Conservation (phyloP, 2,113 vertebrate genomes). For the Rana temporaria region DNA sequence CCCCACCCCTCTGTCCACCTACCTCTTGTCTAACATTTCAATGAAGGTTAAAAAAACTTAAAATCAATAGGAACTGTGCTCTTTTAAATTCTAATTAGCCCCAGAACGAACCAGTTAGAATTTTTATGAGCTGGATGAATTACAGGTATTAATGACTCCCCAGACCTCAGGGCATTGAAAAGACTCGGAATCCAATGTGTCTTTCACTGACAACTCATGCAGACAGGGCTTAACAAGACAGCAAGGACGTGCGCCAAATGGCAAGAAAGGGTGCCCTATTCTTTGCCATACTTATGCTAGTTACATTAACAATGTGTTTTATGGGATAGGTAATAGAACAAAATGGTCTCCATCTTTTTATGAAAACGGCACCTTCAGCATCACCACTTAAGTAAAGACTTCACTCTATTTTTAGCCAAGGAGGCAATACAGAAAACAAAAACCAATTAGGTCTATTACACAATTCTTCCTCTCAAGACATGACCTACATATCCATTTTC, state of each 20-base stretch:
- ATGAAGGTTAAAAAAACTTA: slow-evolving; percentile 14
- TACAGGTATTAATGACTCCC: slow-evolving; percentile 49
- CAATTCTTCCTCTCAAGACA: slow-evolving; percentile 25
- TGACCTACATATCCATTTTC: slow-evolving; percentile 45
- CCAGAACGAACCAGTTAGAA: slow-evolving; percentile 8
- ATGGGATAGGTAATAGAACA: slow-evolving; percentile 5
- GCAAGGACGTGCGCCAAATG: neutral
- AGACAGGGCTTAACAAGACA: slow-evolving; percentile 7
- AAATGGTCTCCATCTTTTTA: neutral
- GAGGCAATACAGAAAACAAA: neutral
- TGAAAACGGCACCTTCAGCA: slow-evolving; percentile 11
- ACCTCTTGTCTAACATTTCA: slow-evolving; percentile 27
- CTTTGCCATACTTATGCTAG: neutral
- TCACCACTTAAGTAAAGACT: neutral
- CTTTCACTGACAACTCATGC: slow-evolving; percentile 39
- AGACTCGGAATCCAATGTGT: neutral
- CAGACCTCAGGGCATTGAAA: slow-evolving; percentile 23
- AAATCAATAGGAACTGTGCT: slow-evolving; percentile 31
- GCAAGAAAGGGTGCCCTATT: neutral
- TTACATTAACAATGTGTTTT: slow-evolving; percentile 16
- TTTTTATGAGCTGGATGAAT: slow-evolving; percentile 48
- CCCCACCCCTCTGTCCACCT: slow-evolving; percentile 15
- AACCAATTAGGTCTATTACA: slow-evolving; percentile 32
- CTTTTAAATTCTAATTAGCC: slow-evolving; percentile 47
- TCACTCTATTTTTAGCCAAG: slow-evolving; percentile 30